Conservation (phyloP, 2,888 invertebrate genomes). For the Eupithecia exiguata region DNA sequence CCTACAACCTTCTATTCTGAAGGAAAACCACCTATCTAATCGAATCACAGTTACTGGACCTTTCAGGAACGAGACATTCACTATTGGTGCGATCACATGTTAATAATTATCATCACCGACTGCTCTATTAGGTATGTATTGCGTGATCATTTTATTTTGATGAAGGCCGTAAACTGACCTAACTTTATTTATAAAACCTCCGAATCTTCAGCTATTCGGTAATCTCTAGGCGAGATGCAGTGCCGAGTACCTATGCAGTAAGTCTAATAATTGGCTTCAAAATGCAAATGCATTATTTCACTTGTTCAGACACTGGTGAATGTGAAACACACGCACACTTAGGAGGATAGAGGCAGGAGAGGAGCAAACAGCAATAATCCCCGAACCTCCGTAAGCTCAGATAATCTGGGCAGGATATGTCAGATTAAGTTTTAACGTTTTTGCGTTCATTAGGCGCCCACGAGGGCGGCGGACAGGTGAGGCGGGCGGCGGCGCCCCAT, state of each 20-base stretch:
- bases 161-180: background rate
- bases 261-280: background rate
- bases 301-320: background rate
- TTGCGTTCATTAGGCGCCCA: constrained; percentile 42
- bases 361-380: constrained; percentile 8
- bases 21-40: background rate
- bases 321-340: background rate
- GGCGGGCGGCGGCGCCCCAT: constrained; percentile 56
- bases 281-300: background rate
- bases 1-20: background rate
- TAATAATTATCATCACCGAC: background rate
- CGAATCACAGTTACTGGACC: background rate
- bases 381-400: constrained; percentile 22
- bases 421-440: constrained; percentile 46
- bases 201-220: background rate
- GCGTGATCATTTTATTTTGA: no score
- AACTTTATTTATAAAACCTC: background rate
- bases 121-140: background rate
- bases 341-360: background rate
- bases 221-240: background rate
- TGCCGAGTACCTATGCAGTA: no score
- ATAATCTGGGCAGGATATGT: constrained; percentile 37
- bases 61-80: background rate
- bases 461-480: constrained; percentile 59
- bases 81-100: background rate